Base-by-base conservation (phyloP, 2,113 vertebrate species). In the Pithys albifrons region DNA sequence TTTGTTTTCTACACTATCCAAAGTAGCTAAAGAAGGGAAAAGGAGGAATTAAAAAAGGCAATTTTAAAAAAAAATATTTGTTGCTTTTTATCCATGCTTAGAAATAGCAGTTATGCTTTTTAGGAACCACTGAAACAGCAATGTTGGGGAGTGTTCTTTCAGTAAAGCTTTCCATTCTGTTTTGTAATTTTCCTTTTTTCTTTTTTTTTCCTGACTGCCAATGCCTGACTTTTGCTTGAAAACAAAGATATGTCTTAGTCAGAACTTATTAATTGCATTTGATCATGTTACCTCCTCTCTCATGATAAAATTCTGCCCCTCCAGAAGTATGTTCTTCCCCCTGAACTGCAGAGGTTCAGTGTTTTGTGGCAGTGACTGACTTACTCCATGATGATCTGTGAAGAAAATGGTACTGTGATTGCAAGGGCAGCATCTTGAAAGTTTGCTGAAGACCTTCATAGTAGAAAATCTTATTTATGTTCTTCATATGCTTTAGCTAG, bases 201-300 rank as follows among this genome's bases (percentile, higher is more conserved):
- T 39, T 39, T 35, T 37, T 12, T 46, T 35, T 46, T 8, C 19
- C 43, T 28, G 6, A 41, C 35, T 67, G 19, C 19, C 35, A 25
- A 14, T 24, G 14, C 17, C 52, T 57, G 43, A 57, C 8, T 16
- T 86, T 77, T 93, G 14, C 25, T 22, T 78, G 29, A 4, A 78
- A 87, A 57, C 2, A 49, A 69, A 57, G 15, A 22, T 78, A 27
- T 20, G 5, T 52, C 62, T 61, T 75, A 74, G 27, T 64, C 33
- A 91, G 74, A 85, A 65, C 4, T 49, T 67, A 72, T 78, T 72
- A 46, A 57, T 41, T 93, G 39, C 6, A 43, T 94, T 91, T 91
- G 48, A 69, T 85, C 15, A 12, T 37, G 5, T 86, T 87, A 37
- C 43, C 27, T 72, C 23, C 14, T 45, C 49, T 65, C n/a, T 85